Percentiles rank a stretch among this genome's conserved stretches.
These are phyloP conservation scores for Axis porcinus DNA, from an alignment of 2,113 vertebrate species.

Conservation along the genomic window DNA sequence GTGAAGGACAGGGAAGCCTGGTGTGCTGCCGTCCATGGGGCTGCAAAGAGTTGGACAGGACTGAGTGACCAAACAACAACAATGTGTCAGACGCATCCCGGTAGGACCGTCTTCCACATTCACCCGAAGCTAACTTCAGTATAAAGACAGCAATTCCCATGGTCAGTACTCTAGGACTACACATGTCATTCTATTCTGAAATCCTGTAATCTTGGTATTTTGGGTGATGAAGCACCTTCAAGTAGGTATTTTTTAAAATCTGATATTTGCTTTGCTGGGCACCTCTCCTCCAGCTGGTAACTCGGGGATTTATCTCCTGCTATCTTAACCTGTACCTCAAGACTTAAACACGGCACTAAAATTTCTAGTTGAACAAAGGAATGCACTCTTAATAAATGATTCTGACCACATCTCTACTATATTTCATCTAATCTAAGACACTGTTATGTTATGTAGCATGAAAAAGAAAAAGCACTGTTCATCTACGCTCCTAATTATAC, in stretches of 20 bases:
- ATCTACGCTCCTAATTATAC: background rate
- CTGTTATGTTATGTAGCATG: background rate
- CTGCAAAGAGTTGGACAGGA: background rate
- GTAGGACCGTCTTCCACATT: background rate
- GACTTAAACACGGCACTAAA: background rate
- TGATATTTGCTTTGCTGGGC: background rate
- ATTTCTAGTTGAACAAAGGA: background rate
- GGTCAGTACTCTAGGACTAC: too few relatives aligned
- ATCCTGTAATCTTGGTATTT: background rate
- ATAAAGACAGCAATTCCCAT: background rate
- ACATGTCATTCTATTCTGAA: background rate
- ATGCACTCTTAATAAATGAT: background rate
- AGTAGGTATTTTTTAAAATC: background rate
- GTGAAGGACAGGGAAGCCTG: background rate
- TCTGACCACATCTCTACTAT: background rate
- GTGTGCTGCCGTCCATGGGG: background rate
- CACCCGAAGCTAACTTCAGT: background rate
- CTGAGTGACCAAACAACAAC: background rate
- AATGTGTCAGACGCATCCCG: rapidly evolving
- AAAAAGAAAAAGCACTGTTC: background rate
- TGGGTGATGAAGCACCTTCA: background rate
- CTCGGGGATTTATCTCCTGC: background rate
- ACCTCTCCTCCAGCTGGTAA: background rate
- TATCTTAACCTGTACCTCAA: background rate
- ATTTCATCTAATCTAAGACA: background rate